Conservation (phyloP, 92 coral and sea anemone species). For the Anthopleura xanthogrammica region DNA sequence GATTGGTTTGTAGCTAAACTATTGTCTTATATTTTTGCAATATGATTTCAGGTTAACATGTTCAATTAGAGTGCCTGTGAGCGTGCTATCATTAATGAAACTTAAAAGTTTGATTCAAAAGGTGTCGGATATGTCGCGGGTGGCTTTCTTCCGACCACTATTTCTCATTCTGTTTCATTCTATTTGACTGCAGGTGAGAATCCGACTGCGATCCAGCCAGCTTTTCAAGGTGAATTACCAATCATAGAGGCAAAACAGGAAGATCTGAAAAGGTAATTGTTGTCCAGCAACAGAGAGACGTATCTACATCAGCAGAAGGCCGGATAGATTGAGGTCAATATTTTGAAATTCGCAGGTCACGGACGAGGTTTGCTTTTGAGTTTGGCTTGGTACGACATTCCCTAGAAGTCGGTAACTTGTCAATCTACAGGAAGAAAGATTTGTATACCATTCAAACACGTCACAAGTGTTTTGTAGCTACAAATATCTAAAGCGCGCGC, state of each 20-base stretch:
- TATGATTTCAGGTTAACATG: neutral
- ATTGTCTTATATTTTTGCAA: neutral
- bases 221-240: neutral
- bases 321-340: neutral
- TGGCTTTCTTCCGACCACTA: neutral
- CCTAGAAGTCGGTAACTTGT: neutral
- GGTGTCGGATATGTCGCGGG: neutral
- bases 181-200: conserved; percentile 5
- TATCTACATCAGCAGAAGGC: neutral
- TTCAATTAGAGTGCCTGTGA: neutral
- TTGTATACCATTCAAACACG: conserved; percentile 5
- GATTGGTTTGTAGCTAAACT: neutral
- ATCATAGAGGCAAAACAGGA: neutral
- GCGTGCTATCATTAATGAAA: neutral
- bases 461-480: conserved; percentile 4
- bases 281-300: neutral
- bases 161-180: neutral
- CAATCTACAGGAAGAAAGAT: conserved; percentile 9
- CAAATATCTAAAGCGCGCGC: conserved; percentile 36
- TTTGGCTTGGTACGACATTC: conserved; percentile 1
- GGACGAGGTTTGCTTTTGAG: neutral
- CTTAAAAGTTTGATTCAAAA: neutral
- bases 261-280: neutral
- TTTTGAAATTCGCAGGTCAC: neutral
- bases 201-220: neutral